Evolutionary conservation across 1,140 invertebrate species (phyloP), one percentile per base, ranked within the genome.

Genomic region (Penaeus indicus): DNA sequence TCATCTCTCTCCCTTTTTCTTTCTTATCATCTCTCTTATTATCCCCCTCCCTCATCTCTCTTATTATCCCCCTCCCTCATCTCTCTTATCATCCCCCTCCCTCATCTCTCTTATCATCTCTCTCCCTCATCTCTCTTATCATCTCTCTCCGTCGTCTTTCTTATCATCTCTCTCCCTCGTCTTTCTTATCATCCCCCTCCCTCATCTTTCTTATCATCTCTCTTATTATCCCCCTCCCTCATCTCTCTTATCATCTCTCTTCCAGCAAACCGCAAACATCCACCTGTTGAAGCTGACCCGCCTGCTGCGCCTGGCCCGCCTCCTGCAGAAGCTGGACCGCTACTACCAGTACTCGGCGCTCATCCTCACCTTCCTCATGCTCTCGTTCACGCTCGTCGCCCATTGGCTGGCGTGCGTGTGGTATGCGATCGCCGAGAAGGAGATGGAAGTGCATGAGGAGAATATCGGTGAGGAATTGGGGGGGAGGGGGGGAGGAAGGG

Each of bases 371-470:
- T 94, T 99, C 82, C 94, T 99, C 80, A 99, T 99, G 98, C 97
- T 96, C 85, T 91, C 84, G 72, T 99, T 99, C 94, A 97, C 97
- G 42, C 94, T 99, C 85, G 96, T 99, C 67, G 99, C 98, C 47
- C 99, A 99, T 94, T 99, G 99, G 99, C 94, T 99, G 69, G 98
- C 98, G n/a, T 99, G 98, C 93, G 96, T 99, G 91, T 99, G 98
- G 97, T 98, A 98, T 93, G 97, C 99, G 83, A 99, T 99, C 90
- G 99, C 98, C 3, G 96, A 97, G 90, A 96, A 96, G 91, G 98
- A 99, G 93, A 94, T 95, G 85, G 77, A 84, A 61, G 54, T 79
- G 22, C 75, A 60, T 11, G 75, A 80, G 47, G 78, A 32, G 19
- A 54, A 81, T 22, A 80, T 87, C 16, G 64, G 83, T 69, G 67